phyloP scores from a whole-genome alignment of 2,797 vertebrate species.

The Paedocypris micromegethes region DNA sequence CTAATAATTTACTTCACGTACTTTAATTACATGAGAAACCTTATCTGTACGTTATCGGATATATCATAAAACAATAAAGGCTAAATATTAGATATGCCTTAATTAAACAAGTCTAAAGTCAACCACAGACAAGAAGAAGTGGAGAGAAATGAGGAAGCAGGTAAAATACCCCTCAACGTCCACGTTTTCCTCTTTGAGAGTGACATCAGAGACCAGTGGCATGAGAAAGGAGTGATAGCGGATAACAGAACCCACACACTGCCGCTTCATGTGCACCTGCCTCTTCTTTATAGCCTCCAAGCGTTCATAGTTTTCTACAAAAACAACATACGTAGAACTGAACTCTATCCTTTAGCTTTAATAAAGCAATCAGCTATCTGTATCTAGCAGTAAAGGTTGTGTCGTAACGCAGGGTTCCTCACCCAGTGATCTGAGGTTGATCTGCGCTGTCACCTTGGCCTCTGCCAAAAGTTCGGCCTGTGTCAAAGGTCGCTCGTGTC shows the following conservation, averaged over 20 bases:
- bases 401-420: conserved; percentile 15
- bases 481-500: conserved; percentile 81
- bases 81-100: neutral
- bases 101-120: neutral
- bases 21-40: neutral
- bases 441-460: conserved; percentile 86
- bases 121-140: neutral
- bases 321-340: neutral
- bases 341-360: neutral
- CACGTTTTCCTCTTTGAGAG: conserved; percentile 86
- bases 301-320: conserved; percentile 87
- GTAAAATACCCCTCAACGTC: conserved; percentile 84
- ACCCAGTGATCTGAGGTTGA: conserved; percentile 91
- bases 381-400: too few relatives aligned
- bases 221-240: conserved; percentile 88
- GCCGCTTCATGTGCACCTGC: conserved; percentile 87
- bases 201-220: conserved; percentile 77
- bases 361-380: neutral
- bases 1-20: too few relatives aligned
- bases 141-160: neutral
- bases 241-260: conserved; percentile 83
- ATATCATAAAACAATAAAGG: neutral
- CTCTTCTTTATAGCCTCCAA: conserved; percentile 95
- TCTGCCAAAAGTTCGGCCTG: conserved; percentile 92
- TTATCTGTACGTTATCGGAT: neutral